Evolutionary conservation across 2,797 vertebrate species (phyloP).

Genomic region (Anomalospiza imberbis): DNA sequence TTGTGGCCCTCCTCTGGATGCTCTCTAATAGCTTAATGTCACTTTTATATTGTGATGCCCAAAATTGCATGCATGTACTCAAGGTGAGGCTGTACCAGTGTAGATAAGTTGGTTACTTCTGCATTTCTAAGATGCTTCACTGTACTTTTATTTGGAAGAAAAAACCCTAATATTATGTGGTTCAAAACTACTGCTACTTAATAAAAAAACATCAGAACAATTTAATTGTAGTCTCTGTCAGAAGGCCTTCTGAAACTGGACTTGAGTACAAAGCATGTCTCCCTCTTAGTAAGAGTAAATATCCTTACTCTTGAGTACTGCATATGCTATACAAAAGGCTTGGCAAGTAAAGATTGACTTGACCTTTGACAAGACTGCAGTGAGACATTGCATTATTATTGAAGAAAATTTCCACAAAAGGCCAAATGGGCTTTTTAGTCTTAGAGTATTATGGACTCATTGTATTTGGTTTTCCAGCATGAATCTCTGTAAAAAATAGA

Average conservation of each 20-base stretch:
- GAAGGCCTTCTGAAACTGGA: background rate
- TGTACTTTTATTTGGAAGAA: background rate
- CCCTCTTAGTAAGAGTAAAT: too few relatives aligned
- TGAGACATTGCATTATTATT: background rate
- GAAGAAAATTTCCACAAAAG: background rate
- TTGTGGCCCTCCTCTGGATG: background rate
- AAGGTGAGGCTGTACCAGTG: background rate
- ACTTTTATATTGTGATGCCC: background rate
- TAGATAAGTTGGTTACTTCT: background rate
- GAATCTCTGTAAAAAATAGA: background rate
- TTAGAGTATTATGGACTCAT: background rate
- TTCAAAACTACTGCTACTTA: background rate
- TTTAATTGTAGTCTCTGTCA: background rate
- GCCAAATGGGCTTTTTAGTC: background rate
- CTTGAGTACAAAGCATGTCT: background rate
- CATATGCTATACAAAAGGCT: background rate
- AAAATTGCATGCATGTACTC: background rate
- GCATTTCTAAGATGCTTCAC: background rate
- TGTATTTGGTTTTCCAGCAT: background rate
- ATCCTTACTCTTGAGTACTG: background rate
- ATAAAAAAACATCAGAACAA: background rate
- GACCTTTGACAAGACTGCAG: background rate
- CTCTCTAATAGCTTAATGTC: background rate
- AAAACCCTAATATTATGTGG: background rate
- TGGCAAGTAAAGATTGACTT: background rate